Evolutionary conservation across 2,113 vertebrate genomes (phyloP).

Genomic region (Neotoma lepida): DNA sequence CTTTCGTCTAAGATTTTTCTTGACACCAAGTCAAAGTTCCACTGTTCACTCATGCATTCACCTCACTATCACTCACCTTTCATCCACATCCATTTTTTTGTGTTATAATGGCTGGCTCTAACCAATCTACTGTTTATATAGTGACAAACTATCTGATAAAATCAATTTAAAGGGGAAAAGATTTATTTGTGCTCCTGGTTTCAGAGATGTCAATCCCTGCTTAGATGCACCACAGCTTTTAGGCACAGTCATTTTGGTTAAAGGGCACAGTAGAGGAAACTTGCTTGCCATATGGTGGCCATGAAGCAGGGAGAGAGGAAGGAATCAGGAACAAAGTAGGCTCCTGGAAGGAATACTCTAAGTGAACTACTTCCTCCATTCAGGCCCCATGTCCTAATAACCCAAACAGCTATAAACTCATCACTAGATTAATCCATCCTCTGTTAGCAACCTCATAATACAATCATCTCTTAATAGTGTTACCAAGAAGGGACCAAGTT

Average conservation of each 20-base stretch:
- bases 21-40: background rate
- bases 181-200: background rate
- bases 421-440: background rate
- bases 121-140: background rate
- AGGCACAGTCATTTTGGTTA: background rate
- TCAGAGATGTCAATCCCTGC: background rate
- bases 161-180: background rate
- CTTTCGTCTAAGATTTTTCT: conserved; percentile 29
- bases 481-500: background rate
- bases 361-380: background rate
- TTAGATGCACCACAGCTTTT: background rate
- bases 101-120: background rate
- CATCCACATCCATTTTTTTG: background rate
- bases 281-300: background rate
- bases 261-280: background rate
- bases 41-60: background rate
- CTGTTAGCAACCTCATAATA: background rate
- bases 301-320: background rate
- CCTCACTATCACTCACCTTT: background rate
- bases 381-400: background rate
- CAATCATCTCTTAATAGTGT: background rate
- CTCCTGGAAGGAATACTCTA: background rate
- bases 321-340: background rate
- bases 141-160: background rate
- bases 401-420: background rate